These are phyloP conservation scores for Phoronis australis DNA, from an alignment of 2,888 invertebrate genomes.

Conservation along the genomic window DNA sequence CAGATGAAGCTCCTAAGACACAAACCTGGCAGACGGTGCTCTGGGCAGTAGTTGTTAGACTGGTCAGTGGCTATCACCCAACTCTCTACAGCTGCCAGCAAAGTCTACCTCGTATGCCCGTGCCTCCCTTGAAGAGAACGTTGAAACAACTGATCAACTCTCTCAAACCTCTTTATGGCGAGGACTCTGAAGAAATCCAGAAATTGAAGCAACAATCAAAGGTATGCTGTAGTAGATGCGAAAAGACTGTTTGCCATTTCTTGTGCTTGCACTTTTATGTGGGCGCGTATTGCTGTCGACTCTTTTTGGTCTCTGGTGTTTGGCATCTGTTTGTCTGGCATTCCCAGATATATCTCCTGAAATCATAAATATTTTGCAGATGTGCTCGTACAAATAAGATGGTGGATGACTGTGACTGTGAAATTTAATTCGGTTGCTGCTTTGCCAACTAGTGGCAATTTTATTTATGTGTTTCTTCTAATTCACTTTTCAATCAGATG, in stretches of 20 bases:
- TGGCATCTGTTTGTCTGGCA: not conserved
- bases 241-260: not conserved
- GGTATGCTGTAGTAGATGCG: conserved; percentile 12
- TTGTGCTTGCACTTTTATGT: too few species aligned
- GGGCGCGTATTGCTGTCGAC: too few species aligned
- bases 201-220: conserved; percentile 45
- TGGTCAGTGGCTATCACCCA: conserved; percentile 38
- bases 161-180: conserved; percentile 51
- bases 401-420: too few species aligned
- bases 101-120: conserved; percentile 38
- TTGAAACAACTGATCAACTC: conserved; percentile 48
- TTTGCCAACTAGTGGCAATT: too few species aligned
- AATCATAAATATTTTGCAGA: conserved; percentile 4
- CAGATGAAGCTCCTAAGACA: conserved; percentile 53
- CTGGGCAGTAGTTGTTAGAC: conserved; percentile 46
- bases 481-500: too few species aligned
- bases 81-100: conserved; percentile 42
- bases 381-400: too few species aligned
- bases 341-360: not conserved
- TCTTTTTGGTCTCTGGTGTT: too few species aligned
- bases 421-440: too few species aligned
- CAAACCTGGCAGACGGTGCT: conserved; percentile 47
- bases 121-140: conserved; percentile 38
- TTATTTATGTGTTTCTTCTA: too few species aligned
- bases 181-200: conserved; percentile 41